Evolutionary conservation across 2,888 invertebrate genomes (phyloP).

Genomic region (Agonopterix heracliana): DNA sequence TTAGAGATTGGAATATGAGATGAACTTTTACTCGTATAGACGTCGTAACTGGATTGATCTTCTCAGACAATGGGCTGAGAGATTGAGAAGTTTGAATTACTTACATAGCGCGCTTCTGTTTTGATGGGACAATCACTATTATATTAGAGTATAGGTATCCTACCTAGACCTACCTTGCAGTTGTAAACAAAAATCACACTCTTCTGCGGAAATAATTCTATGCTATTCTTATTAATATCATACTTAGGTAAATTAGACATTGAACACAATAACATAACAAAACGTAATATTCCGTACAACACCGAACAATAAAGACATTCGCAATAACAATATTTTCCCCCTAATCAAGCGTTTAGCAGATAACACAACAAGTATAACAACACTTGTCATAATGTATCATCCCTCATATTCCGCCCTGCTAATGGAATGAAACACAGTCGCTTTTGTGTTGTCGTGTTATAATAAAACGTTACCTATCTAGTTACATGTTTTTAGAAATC

Average conservation of each 20-base stretch:
- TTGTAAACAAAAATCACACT: no score
- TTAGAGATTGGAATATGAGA: slow-evolving; percentile 6
- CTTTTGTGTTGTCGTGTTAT: slow-evolving; percentile 2
- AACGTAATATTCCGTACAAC: no score
- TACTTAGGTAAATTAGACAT: no score
- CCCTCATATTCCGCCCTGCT: slow-evolving; percentile 10
- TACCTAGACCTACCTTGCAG: no score
- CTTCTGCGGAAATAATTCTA: no score
- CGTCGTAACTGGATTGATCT: not conserved
- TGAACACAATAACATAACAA: no score
- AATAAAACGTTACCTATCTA: no score
- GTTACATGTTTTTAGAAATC: no score
- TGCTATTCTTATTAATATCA: no score
- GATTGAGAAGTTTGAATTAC: not conserved
- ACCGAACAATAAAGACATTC: no score
- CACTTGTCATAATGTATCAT: slow-evolving; percentile 15
- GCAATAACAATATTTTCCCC: not conserved
- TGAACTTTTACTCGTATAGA: not conserved
- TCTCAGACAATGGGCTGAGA: not conserved
- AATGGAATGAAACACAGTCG: slow-evolving; percentile 25
- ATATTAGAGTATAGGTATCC: no score
- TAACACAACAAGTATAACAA: slow-evolving; percentile 4
- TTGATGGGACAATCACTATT: no score
- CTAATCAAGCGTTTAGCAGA: slow-evolving; percentile 6
- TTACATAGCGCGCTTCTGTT: not conserved